Percentiles rank a stretch among this genome's conserved stretches.
phyloP scores from a whole-genome alignment of 2,888 invertebrate genomes.

The Neoascia interrupta region DNA sequence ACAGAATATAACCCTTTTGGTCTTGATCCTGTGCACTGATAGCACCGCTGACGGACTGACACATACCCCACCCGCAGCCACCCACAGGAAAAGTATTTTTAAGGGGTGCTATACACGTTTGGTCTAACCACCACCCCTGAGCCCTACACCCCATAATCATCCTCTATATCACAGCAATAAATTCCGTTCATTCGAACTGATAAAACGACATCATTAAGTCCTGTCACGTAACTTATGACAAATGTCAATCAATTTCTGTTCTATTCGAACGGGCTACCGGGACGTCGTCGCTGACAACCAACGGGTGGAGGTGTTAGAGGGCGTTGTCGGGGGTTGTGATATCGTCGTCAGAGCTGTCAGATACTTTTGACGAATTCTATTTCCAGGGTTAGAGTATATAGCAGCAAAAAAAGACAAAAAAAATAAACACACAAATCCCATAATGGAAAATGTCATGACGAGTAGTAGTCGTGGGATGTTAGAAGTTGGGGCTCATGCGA shows the following conservation, averaged over 20 bases:
- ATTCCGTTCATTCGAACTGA: conserved; percentile 68
- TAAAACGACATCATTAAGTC: conserved; percentile 69
- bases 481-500: background rate
- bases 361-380: conserved; percentile 68
- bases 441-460: conserved; percentile 68
- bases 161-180: conserved; percentile 61
- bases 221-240: conserved; percentile 70
- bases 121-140: background rate
- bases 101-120: too few species aligned
- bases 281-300: background rate
- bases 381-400: conserved; percentile 46
- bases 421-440: conserved; percentile 43
- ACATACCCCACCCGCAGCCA: conserved; percentile 32
- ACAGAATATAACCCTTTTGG: conserved; percentile 55
- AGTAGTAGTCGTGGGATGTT: conserved; percentile 46
- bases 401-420: background rate
- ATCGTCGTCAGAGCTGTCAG: conserved; percentile 66
- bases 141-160: conserved; percentile 8
- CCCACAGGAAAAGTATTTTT: background rate
- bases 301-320: conserved; percentile 23
- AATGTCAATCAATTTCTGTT: conserved; percentile 69
- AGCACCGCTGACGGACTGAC: conserved; percentile 33
- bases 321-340: conserved; percentile 53
- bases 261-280: conserved; percentile 28
- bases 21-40: conserved; percentile 47